Base-by-base conservation (phyloP, 2,888 invertebrate genomes). In the Lysandra bellargus region DNA sequence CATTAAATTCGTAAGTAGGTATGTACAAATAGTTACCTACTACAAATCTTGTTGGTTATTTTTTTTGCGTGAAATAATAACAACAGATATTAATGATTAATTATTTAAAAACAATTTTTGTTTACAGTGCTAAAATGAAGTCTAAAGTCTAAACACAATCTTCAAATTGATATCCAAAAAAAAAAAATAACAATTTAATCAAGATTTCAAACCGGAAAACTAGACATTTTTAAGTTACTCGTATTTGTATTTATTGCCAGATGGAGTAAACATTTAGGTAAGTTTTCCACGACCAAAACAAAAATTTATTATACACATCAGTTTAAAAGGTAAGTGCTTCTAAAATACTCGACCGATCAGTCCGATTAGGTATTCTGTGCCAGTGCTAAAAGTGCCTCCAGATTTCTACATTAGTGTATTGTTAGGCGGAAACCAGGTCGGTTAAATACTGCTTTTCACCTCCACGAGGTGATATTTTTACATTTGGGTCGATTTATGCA, bases 341-440 rank as follows among this genome's bases (percentile, higher is more conserved):
- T 85, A 85, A 86, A 84, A 82, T 84, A 81, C 83, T 83, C 84
- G 80, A 81, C 81, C 81, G 83, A 81, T 82, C 83, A 85, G 85
- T 85, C 86, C 85, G 83, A 81, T 80, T 83, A 82, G 82, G 82
- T 86, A 88, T 82, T 86, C 87, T 77, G 81, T 78, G 80, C 79
- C 74, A 57, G 81, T 81, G 83, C 84, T 86, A 86, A 86, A 87
- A 86, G 86, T 84, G 88, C 90, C 90, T 90, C 90, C 86, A 84
- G 84, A 83, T 82, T 82, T 82, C 81, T 84, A 84, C 85, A 87
- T 86, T 85, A 86, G 85, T 79, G 78, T 79, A 80, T 79, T 82
- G 81, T 82, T 78, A 81, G 85, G 83, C 79, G 79, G 82, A 87
- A 90, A 86, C 85, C 84, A 82, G 89, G 88, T 87, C 89, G 80